Percentiles rank a stretch among this genome's conserved stretches.
Evolutionary conservation across 2,888 invertebrate species (phyloP).

Genomic region (Sipha maydis): DNA sequence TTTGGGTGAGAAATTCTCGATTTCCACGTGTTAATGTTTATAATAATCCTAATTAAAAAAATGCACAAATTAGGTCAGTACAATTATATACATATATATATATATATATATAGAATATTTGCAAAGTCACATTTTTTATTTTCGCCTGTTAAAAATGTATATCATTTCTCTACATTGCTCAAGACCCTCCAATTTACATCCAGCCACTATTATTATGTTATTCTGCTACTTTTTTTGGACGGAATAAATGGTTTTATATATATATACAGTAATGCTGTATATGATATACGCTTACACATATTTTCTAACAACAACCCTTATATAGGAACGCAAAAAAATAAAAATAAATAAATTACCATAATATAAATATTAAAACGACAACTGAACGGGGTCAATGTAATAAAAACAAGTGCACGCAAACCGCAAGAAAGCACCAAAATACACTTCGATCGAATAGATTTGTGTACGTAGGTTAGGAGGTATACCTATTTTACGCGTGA

Average conservation of each 20-base stretch:
- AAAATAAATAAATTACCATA: constrained; percentile 41
- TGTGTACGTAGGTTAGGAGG: neutral
- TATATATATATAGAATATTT: too few relatives aligned
- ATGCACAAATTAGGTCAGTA: too few relatives aligned
- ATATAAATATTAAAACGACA: constrained; percentile 60
- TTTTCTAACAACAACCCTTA: neutral
- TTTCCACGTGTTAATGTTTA: too few relatives aligned
- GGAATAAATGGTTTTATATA: neutral
- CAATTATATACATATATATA: too few relatives aligned
- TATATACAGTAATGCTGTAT: neutral
- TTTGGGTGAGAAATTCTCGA: too few relatives aligned
- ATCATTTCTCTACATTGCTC: neutral
- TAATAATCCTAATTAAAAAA: too few relatives aligned
- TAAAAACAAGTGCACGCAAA: constrained; percentile 48
- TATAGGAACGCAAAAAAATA: neutral
- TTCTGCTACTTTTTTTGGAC: neutral
- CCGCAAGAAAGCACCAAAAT: constrained; percentile 43
- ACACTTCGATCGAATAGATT: constrained; percentile 14
- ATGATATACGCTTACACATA: neutral
- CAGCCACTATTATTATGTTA: neutral
- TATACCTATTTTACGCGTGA: neutral
- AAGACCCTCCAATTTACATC: too few relatives aligned
- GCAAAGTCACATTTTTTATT: too few relatives aligned
- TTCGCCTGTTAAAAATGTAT: neutral
- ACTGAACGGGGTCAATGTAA: constrained; percentile 56